These are phyloP conservation scores for Orthosia incerta DNA, from an alignment of 2,888 invertebrate genomes.

Conservation along the genomic window DNA sequence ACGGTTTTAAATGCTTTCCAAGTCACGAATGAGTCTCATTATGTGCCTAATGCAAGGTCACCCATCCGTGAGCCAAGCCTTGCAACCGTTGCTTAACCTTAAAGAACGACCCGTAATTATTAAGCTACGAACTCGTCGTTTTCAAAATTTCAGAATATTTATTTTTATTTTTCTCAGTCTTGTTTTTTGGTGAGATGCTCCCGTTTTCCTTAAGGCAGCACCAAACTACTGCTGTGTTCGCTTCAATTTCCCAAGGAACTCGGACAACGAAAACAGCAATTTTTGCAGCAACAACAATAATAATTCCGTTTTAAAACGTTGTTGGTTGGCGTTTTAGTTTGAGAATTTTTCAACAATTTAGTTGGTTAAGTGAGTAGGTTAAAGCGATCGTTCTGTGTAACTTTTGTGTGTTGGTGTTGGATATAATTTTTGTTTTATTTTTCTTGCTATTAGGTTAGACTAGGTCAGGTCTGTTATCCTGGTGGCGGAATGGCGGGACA, in stretches of 20 bases:
- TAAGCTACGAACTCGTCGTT: not conserved
- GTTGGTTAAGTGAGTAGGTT: conserved; percentile 38
- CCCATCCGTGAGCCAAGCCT: no score
- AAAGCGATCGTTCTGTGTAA: conserved; percentile 1
- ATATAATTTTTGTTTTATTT: not conserved
- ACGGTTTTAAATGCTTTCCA: no score
- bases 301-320: conserved; percentile 66
- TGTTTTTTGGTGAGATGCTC: not conserved
- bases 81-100: no score
- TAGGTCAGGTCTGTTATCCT: not conserved
- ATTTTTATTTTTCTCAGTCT: not conserved
- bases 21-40: no score
- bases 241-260: conserved; percentile 67
- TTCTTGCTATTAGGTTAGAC: not conserved
- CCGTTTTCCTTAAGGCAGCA: not conserved
- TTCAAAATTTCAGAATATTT: not conserved
- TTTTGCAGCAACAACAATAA: conserved; percentile 65
- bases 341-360: conserved; percentile 50
- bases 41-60: no score
- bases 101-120: no score
- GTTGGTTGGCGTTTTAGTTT: conserved; percentile 46
- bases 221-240: conserved; percentile 55
- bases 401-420: not conserved
- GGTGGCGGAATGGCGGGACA: no score
- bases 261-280: conserved; percentile 62